Evolutionary conservation across 2,113 vertebrate genomes (phyloP).

Genomic region (Australoheros scitulus): DNA sequence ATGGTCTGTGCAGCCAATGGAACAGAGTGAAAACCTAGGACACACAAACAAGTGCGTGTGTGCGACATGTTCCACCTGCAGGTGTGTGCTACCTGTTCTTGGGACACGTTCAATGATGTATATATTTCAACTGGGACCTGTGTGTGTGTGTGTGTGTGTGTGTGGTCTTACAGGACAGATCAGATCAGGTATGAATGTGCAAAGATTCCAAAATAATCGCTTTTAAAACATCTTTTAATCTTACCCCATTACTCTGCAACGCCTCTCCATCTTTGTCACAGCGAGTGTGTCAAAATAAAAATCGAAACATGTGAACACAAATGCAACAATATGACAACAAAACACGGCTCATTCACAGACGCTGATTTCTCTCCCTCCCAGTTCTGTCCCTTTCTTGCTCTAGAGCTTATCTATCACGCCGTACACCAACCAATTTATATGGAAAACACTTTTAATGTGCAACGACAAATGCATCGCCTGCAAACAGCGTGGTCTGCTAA

Average conservation of each 20-base stretch:
- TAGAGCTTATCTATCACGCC: conserved; percentile 56
- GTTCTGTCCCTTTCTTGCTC: conserved; percentile 40
- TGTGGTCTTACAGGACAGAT: background rate
- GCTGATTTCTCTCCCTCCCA: conserved; percentile 15
- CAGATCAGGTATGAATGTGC: background rate
- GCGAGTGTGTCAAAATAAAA: conserved; percentile 31
- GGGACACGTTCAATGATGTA: conserved; percentile 7
- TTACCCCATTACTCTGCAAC: conserved; percentile 5
- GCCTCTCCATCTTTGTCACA: conserved; percentile 18
- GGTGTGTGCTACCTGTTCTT: conserved; percentile 13
- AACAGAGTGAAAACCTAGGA: conserved; percentile 48
- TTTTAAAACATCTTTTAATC: conserved; percentile 10
- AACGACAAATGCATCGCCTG: conserved; percentile 16
- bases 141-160: background rate
- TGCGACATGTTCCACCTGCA: conserved; percentile 7
- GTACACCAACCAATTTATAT: conserved; percentile 66
- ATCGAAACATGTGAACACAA: conserved; percentile 43
- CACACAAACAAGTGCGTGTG: conserved; percentile 1
- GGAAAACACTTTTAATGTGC: conserved; percentile 67
- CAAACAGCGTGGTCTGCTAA: conserved; percentile 50
- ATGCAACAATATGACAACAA: conserved; percentile 47
- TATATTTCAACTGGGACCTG: conserved; percentile 1
- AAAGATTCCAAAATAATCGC: conserved; percentile 24
- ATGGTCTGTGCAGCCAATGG: conserved; percentile 45
- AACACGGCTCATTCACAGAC: conserved; percentile 33